phyloP scores from a whole-genome alignment of 2,113 vertebrate species.

The Sylvia atricapilla region DNA sequence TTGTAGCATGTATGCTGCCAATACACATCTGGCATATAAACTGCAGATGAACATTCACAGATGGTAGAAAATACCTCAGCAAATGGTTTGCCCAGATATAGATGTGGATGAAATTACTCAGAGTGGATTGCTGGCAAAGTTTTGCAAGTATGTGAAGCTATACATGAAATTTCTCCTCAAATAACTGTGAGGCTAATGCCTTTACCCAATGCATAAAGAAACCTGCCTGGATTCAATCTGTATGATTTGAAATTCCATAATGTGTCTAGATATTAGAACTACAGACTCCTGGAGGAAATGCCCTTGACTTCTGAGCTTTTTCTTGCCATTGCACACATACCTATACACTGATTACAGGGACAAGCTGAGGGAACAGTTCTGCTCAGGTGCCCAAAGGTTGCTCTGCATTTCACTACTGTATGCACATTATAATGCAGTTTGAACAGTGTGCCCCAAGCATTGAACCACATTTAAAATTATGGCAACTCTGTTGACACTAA shows the following conservation, averaged over 20 bases:
- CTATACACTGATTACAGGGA: background rate
- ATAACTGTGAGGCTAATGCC: background rate
- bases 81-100: slow-evolving; percentile 33
- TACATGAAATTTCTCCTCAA: background rate
- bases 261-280: background rate
- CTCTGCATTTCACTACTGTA: background rate
- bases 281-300: background rate
- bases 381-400: background rate
- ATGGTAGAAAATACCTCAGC: slow-evolving; percentile 47
- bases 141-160: background rate
- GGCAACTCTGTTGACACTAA: background rate
- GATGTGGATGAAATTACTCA: background rate
- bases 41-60: slow-evolving; percentile 35
- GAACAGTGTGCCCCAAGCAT: background rate
- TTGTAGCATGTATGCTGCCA: background rate
- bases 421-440: background rate
- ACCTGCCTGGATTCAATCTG: background rate
- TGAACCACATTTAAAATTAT: background rate
- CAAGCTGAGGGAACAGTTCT: background rate
- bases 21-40: slow-evolving; percentile 48
- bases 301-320: fast-evolving
- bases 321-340: background rate
- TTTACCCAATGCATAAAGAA: background rate
- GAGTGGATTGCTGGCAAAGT: background rate
- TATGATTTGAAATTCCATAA: background rate